Base-by-base conservation (phyloP, 1,140 invertebrate genomes). In the Spodoptera litura region DNA sequence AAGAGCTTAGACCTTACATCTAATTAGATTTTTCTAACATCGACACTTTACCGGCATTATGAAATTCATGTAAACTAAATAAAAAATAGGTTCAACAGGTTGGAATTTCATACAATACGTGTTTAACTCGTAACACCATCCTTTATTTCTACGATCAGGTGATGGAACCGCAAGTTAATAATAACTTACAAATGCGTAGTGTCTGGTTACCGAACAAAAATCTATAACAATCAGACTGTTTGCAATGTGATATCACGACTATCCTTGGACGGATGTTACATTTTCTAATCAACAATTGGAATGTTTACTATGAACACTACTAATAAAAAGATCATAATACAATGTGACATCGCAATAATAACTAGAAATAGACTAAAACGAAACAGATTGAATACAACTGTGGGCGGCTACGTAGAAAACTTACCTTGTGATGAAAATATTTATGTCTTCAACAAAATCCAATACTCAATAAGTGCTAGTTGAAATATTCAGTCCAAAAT, bases 131-230 rank as follows among this genome's bases (percentile, higher is more conserved):
- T 31, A 51, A 78, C n/a, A 72, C 53, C 12, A 59, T 10, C 38
- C 71, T 44, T 25, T 35, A 73, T 73, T 59, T 35, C 61, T 25
- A 35, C 38, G 13, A 75, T 53, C 58, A 78, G 78, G 68, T 59
- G 78, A 80, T 83, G 82, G 81, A 87, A 86, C 86, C 83, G 85
- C 77, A 84, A 85, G 89, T 89, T 91, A 91, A 88, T 91, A 89
- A 88, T 93, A 91, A 90, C 87, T 87, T 87, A 79, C 75, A 88
- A 88, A 87, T 89, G 87, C 89, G 89, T 86, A 90, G 89, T 90
- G 87, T 88, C 89, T 88, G 83, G 81, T 89, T 87, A 85, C 89
- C 82, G 81, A 86, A 84, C 52, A 74, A 83, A 83, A 85, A 82
- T 79, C 58, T 71, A 78, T 81, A 79, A 81, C 83, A 83, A 75